Percentiles rank a stretch among this genome's conserved stretches.
These are phyloP conservation scores for Hypomecis punctinalis DNA, from an alignment of 2,888 invertebrate species.

Conservation along the genomic window DNA sequence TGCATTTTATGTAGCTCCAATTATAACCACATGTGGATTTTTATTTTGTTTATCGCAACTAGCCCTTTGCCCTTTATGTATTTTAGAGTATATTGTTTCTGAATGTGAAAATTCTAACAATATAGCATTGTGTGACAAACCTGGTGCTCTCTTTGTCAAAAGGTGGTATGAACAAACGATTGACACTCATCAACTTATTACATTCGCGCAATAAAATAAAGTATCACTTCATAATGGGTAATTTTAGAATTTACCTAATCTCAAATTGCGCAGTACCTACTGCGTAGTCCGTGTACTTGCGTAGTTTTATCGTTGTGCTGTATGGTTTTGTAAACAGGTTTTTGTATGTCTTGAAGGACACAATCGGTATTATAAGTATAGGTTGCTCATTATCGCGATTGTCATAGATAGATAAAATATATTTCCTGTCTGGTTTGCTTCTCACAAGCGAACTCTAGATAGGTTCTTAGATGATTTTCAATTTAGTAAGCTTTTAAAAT, in stretches of 20 bases:
- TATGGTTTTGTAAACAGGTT: constrained; percentile 55
- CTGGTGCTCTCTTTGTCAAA: too few species aligned
- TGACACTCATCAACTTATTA: too few species aligned
- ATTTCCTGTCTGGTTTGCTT: background rate
- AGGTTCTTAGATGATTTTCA: too few species aligned
- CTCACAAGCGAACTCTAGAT: background rate
- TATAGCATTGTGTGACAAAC: too few species aligned
- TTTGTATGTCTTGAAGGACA: constrained; percentile 57
- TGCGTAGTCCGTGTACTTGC: constrained; percentile 53
- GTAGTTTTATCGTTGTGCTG: constrained; percentile 32
- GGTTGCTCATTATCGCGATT: constrained; percentile 30
- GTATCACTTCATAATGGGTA: constrained; percentile 28
- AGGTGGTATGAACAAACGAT: too few species aligned
- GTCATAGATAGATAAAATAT: constrained; percentile 6
- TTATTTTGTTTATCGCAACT: too few species aligned
- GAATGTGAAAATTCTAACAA: too few species aligned
- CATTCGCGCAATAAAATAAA: constrained; percentile 14
- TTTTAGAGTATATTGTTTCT: too few species aligned
- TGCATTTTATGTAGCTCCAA: too few species aligned
- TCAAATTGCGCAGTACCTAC: constrained; percentile 47
- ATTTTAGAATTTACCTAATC: constrained; percentile 29
- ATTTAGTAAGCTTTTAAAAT: too few species aligned
- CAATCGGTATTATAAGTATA: constrained; percentile 30
- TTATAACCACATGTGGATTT: too few species aligned
- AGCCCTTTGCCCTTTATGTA: too few species aligned